These are phyloP conservation scores for Turdus rufiventris DNA, from an alignment of 2,113 vertebrate genomes.

Conservation along the genomic window DNA sequence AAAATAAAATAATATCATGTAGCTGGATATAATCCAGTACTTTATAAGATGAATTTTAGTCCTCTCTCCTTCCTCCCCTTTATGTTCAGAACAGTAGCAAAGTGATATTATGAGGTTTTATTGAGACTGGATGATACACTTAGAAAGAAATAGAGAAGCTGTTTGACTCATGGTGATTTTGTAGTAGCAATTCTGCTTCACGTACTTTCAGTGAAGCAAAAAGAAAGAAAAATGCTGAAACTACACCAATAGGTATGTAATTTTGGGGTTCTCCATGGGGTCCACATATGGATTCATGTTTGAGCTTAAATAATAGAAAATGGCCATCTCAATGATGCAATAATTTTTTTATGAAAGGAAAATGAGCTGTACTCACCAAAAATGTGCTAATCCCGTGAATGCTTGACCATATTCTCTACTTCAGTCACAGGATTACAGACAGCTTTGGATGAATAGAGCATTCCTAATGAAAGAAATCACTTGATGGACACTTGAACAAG, in stretches of 20 bases:
- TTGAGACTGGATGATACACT: background rate
- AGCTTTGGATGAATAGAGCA: background rate
- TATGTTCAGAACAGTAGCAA: background rate
- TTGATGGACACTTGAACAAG: background rate
- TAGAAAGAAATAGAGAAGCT: background rate
- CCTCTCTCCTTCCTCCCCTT: background rate
- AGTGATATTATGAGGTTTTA: background rate
- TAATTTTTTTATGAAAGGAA: background rate
- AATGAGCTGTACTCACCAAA: background rate
- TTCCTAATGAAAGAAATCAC: background rate
- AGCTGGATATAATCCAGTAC: background rate
- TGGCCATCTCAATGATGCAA: background rate
- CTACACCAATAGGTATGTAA: background rate
- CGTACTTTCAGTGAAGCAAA: background rate
- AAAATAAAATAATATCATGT: background rate
- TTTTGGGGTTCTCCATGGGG: background rate
- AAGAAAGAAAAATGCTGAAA: background rate
- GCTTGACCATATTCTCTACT: background rate
- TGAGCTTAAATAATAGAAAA: background rate
- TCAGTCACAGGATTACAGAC: background rate
- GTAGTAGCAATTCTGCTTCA: background rate
- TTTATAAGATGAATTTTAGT: background rate
- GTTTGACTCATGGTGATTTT: background rate
- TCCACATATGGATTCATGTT: background rate
- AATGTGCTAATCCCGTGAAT: background rate